Conservation (phyloP, 2,888 invertebrate genomes). For the Darwinula stevensoni region DNA sequence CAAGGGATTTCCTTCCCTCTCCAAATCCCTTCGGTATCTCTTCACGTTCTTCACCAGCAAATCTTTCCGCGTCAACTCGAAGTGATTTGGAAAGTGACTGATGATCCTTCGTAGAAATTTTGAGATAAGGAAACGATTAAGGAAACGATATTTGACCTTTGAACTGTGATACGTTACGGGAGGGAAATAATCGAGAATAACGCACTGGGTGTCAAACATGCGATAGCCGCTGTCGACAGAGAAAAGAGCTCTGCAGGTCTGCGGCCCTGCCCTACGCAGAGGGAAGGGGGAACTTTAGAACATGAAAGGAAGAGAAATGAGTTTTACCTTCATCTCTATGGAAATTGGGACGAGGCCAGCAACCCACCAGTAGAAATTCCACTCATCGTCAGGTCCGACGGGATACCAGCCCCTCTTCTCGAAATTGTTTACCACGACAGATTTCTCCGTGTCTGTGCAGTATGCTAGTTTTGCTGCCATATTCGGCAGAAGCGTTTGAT, state of each 20-base stretch:
- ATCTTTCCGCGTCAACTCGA: constrained; percentile 82
- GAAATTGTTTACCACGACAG: constrained; percentile 67
- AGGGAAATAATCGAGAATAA: constrained; percentile 8
- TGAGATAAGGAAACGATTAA: neutral
- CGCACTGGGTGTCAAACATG: constrained; percentile 67
- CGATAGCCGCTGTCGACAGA: constrained; percentile 72
- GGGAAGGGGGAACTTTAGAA: no score
- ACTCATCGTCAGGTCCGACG: constrained; percentile 65
- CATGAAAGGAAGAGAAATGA: no score
- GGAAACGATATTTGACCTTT: no score
- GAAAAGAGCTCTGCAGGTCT: constrained; percentile 65
- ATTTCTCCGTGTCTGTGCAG: constrained; percentile 75
- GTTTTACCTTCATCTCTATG: no score
- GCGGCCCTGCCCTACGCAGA: constrained; percentile 54
- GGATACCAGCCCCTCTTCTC: constrained; percentile 68
- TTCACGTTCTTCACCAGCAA: constrained; percentile 84
- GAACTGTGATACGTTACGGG: no score
- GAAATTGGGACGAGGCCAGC: no score
- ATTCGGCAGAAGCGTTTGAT: no score
- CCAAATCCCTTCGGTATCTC: constrained; percentile 66
- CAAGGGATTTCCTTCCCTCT: constrained; percentile 56
- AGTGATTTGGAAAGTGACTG: constrained; percentile 87
- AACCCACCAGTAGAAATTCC: constrained; percentile 67
- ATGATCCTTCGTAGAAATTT: constrained; percentile 28
- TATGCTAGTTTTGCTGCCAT: constrained; percentile 20